Conservation (phyloP, 2,888 invertebrate species). For the Unio delphinus region DNA sequence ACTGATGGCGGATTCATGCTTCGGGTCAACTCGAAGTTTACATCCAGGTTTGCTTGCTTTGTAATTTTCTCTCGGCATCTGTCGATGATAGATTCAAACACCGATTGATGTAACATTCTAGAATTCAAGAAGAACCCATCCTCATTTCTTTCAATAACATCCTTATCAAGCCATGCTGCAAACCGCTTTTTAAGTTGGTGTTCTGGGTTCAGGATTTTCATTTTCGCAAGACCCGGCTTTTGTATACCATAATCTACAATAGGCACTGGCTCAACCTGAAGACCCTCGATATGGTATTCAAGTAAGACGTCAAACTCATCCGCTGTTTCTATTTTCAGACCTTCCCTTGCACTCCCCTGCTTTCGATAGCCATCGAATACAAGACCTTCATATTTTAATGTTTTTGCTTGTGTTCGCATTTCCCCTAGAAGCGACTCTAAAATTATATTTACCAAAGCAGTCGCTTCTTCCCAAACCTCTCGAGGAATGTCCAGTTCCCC, state of each 20-base stretch:
- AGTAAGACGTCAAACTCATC: conserved; percentile 35
- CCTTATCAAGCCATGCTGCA: conserved; percentile 5
- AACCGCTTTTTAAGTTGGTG: not conserved
- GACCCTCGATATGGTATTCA: conserved; percentile 22
- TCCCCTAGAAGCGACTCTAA: conserved; percentile 7
- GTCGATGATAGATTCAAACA: conserved; percentile 24
- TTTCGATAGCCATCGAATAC: conserved; percentile 18
- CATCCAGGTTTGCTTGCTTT: not conserved
- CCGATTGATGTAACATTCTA: conserved; percentile 7
- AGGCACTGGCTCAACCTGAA: conserved; percentile 2
- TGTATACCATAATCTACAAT: not conserved
- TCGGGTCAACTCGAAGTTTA: conserved; percentile 16
- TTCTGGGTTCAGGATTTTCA: conserved; percentile 4
- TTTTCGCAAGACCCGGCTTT: not conserved
- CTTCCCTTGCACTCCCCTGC: conserved; percentile 39
- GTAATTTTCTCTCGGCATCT: not conserved
- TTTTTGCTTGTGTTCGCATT: conserved; percentile 6
- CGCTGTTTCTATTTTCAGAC: conserved; percentile 27
- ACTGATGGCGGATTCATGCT: conserved; percentile 26
- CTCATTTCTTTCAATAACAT: conserved; percentile 4
- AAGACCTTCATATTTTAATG: conserved; percentile 9
- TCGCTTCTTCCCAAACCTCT: not conserved
- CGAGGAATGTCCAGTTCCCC: not conserved
- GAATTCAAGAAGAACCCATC: conserved; percentile 12
- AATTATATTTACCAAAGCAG: not conserved